These are phyloP conservation scores for Hyles euphorbiae DNA, from an alignment of 1,140 invertebrate genomes.

Conservation along the genomic window DNA sequence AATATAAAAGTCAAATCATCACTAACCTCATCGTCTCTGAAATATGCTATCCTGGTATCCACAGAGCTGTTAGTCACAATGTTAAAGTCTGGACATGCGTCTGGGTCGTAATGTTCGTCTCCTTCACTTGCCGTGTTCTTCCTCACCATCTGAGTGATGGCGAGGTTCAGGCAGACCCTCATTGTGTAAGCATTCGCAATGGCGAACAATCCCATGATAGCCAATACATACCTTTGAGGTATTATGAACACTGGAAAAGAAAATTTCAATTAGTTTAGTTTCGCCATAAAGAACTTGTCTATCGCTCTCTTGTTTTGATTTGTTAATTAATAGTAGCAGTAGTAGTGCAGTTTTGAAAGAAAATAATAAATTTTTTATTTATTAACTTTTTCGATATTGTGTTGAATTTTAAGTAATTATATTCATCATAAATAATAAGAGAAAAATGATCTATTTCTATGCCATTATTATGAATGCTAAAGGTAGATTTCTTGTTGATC, in stretches of 20 bases:
- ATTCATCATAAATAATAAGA: too few relatives aligned
- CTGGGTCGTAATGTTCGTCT: constrained; percentile 44
- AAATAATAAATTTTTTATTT: too few relatives aligned
- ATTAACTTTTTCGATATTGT: too few relatives aligned
- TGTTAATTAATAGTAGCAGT: too few relatives aligned
- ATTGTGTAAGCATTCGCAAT: constrained; percentile 82
- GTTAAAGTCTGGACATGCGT: constrained; percentile 41
- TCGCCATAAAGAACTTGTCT: too few relatives aligned
- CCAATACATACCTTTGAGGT: constrained; percentile 73
- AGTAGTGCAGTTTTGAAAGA: too few relatives aligned
- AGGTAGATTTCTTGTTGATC: too few relatives aligned
- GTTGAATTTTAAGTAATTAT: too few relatives aligned
- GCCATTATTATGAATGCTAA: too few relatives aligned
- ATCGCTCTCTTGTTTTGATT: too few relatives aligned
- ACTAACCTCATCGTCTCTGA: constrained; percentile 25
- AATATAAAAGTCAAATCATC: too few relatives aligned
- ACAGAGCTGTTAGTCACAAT: constrained; percentile 26
- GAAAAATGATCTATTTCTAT: too few relatives aligned
- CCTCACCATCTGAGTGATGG: constrained; percentile 83
- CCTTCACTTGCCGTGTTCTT: constrained; percentile 38
- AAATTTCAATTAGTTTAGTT: background rate
- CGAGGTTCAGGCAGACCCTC: constrained; percentile 82
- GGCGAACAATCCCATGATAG: constrained; percentile 79
- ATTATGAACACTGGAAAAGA: constrained; percentile 60
- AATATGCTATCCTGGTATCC: background rate